Evolutionary conservation across 2,797 vertebrate species (phyloP), one percentile per base, ranked within the genome.

Genomic region (Melopsittacus undulatus): DNA sequence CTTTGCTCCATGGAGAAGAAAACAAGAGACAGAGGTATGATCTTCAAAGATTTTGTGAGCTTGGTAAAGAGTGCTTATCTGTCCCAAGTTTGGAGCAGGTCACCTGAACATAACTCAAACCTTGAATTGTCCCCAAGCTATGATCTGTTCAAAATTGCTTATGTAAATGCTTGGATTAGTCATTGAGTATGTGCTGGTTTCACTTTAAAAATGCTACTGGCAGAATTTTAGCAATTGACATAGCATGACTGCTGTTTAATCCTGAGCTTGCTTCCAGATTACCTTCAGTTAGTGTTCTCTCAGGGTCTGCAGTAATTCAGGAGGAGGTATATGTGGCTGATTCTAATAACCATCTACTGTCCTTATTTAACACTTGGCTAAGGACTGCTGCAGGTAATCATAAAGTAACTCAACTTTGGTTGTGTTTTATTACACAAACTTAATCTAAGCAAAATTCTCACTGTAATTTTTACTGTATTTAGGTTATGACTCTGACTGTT

Each of bases 1-100:
- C 81, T 99, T 99, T 56, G 98, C 98, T 89, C 98, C 99, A 0
- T 99, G 99, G 99, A 99, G 96, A 67, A 99, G 96, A 95, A 97
- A 97, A 85, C 96, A 96, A 49, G 82, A 94, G 17, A 93, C 96
- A 81, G 96, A 98, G 98, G 99, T 99, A 97, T 1, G 5, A 64
- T 68, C 26, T 27, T 73, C 27, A 73, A 24, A 84, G 24, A 10
- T 66, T 87, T 75, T 68, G 23, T 56, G 54, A 84, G 12, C 13
- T 45, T 94, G 30, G 5, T 82, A 66, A 73, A 90, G 70, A 32
- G 24, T 21, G 3, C 14, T 63, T 85, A 21, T 51, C 11, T 13
- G 19, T 76, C 43, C 13, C 79, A 70, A 40, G 17, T 75, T 78
- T 73, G 51, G 32, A 91, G 52, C 1, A 16, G 61, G 17, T 82